phyloP scores from a whole-genome alignment of 2,797 vertebrate genomes.

The Sebastolobus alascanus region DNA sequence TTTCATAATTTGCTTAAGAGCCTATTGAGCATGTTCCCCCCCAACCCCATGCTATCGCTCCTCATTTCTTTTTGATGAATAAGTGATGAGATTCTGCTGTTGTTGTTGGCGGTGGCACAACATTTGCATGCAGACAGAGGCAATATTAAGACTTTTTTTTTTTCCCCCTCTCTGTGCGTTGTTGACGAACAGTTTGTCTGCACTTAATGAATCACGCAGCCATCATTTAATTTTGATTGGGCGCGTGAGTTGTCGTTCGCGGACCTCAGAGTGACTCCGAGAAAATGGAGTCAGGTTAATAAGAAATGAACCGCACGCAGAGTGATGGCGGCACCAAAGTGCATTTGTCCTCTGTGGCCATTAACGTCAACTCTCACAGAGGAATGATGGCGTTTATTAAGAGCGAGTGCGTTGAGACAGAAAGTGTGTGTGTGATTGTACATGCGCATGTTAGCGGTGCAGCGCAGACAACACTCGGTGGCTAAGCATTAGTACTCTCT shows the following conservation, averaged over 20 bases:
- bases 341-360: constrained; percentile 68
- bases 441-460: not conserved
- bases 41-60: constrained; percentile 11
- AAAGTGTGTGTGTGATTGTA: constrained; percentile 18
- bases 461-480: constrained; percentile 11
- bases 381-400: constrained; percentile 61
- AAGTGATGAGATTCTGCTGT: constrained; percentile 53
- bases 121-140: constrained; percentile 55
- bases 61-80: constrained; percentile 60
- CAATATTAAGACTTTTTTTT: constrained; percentile 25
- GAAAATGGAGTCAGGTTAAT: constrained; percentile 70
- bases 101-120: constrained; percentile 24
- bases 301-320: constrained; percentile 64
- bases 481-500: constrained; percentile 34
- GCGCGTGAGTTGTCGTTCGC: constrained; percentile 45
- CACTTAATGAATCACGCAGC: constrained; percentile 67
- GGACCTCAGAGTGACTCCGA: constrained; percentile 58
- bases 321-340: constrained; percentile 44
- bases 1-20: constrained; percentile 50
- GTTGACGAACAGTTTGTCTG: constrained; percentile 59
- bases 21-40: constrained; percentile 4
- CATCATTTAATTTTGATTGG: constrained; percentile 71
- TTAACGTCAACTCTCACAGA: constrained; percentile 66
- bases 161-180: not conserved
- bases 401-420: constrained; percentile 28